phyloP scores from a whole-genome alignment of 2,888 invertebrate genomes.

The Melanophora roralis region DNA sequence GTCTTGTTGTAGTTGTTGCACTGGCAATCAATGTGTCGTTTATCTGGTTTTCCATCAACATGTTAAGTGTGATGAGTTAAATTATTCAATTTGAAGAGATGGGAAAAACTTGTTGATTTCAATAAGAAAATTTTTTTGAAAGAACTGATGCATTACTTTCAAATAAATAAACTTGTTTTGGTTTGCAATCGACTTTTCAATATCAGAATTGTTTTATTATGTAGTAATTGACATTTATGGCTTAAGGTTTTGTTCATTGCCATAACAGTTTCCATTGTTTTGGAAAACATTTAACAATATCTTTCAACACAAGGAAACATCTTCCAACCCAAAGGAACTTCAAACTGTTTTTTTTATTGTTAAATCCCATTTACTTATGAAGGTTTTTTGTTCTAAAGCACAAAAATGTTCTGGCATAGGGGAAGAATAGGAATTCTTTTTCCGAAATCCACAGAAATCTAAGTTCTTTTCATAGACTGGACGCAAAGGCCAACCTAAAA shows the following conservation, averaged over 20 bases:
- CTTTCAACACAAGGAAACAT: not conserved
- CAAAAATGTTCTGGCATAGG: no score
- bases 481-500: no score
- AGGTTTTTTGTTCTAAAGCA: no score
- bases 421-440: no score
- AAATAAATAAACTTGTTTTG: conserved; percentile 26
- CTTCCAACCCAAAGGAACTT: no score
- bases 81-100: conserved; percentile 70
- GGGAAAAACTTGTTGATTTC: conserved; percentile 50
- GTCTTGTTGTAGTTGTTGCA: conserved; percentile 63
- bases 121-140: not conserved
- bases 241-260: conserved; percentile 40
- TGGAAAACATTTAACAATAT: not conserved
- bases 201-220: conserved; percentile 33
- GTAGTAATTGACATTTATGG: conserved; percentile 45
- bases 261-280: conserved; percentile 24
- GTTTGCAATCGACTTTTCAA: not conserved
- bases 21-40: conserved; percentile 55
- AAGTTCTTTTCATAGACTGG: no score
- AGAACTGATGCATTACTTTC: conserved; percentile 57
- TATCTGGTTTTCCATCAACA: conserved; percentile 71
- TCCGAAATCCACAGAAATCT: no score
- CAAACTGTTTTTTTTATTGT: no score
- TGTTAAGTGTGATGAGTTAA: conserved; percentile 71
- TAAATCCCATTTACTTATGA: no score